Base-by-base conservation (phyloP, 2,797 vertebrate genomes). In the Geotrypetes seraphini region DNA sequence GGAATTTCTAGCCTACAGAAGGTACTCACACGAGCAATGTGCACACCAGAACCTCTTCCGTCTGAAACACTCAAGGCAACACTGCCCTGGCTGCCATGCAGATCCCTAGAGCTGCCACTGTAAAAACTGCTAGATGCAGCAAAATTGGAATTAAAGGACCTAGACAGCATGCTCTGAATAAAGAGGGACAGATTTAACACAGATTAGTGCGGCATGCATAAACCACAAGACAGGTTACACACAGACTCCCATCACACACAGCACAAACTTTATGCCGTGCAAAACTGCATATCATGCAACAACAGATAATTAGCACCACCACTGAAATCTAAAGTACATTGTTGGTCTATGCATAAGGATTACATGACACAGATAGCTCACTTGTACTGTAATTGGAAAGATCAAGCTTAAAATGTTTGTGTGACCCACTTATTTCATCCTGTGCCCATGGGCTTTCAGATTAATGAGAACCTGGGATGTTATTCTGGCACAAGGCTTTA, bases 51-150 rank as follows among this genome's bases (percentile, higher is more conserved):
- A 85, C 81, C 78, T 80, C 83, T 84, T 87, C 88, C 72, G 45
- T 94, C 92, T 78, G 85, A 79, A 81, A 78, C 61, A 75, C 83
- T 92, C 79, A 89, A 86, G 74, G 85, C 82, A 87, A 94, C 83
- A 81, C 84, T 91, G 67, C 88, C 86, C 59, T 91, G 93, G 89
- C 92, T 93, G 89, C 85, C 86, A 86, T 84, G 88, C 84, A 97
- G 83, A 59, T 90, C 92, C 80, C 90, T 92, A 94, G 79, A 88
- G 88, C 90, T 92, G 85, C 87, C 77, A 85, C 77, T 90, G 78
- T 83, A 85, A 79, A 85, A 86, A 73, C 71, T 85, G 87, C 89
- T 88, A 81, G 88, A 81, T 55, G 88, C 87, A 68, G 85, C 75
- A 22, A 80, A 84, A 89, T 79, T 79, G 87, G 83, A 89, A 87